phyloP scores from a whole-genome alignment of 2,888 invertebrate genomes.

The Apamea sordens region DNA sequence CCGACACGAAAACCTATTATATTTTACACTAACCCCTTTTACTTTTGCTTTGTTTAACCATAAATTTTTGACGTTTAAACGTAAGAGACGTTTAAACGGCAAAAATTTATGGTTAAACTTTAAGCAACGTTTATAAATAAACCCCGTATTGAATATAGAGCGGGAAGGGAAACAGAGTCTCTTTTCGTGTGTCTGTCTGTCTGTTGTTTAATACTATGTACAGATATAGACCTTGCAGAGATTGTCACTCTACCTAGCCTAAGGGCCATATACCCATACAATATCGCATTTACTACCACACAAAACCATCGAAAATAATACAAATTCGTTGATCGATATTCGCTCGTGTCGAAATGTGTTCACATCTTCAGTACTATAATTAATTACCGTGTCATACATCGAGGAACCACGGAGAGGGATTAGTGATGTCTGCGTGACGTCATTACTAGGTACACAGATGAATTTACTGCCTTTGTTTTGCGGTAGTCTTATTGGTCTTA shows the following conservation, averaged over 20 bases:
- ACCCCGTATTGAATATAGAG: too few species aligned
- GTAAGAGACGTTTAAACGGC: too few species aligned
- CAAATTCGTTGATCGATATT: slow-evolving; percentile 30
- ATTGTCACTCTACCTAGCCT: neutral
- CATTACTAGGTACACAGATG: slow-evolving; percentile 20
- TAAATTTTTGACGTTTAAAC: too few species aligned
- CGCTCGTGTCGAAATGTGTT: slow-evolving; percentile 16
- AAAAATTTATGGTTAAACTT: too few species aligned
- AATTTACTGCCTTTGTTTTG: slow-evolving; percentile 28
- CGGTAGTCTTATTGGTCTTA: slow-evolving; percentile 24
- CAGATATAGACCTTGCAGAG: neutral
- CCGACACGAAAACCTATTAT: too few species aligned
- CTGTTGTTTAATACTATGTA: too few species aligned
- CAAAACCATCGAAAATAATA: neutral
- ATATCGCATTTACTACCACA: neutral
- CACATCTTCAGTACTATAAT: slow-evolving; percentile 29
- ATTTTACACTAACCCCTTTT: too few species aligned
- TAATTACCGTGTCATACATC: slow-evolving; percentile 32
- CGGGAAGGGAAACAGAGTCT: too few species aligned
- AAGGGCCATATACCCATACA: neutral
- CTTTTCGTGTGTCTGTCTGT: too few species aligned
- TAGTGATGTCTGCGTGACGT: slow-evolving; percentile 35
- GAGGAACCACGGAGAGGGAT: slow-evolving; percentile 18
- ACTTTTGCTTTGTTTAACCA: too few species aligned
- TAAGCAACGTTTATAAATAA: too few species aligned